Conservation (phyloP, 2,113 vertebrate genomes). For the Mustela nigripes region DNA sequence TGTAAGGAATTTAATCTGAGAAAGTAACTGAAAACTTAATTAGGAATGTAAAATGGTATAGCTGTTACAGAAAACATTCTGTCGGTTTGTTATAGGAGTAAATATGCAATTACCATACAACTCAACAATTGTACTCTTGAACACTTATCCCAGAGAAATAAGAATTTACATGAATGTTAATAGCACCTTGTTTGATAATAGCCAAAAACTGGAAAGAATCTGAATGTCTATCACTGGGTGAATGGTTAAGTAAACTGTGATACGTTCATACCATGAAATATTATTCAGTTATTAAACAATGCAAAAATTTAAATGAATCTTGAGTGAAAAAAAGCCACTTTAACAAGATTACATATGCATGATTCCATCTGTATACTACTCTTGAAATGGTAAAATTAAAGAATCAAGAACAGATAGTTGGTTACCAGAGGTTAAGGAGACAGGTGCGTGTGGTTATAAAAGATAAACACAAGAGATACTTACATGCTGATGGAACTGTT, state of each 20-base stretch:
- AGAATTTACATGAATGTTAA: neutral
- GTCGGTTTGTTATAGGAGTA: constrained; percentile 3
- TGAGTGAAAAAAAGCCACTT: neutral
- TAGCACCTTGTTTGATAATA: neutral
- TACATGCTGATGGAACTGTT: neutral
- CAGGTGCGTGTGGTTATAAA: neutral
- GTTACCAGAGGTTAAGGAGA: neutral
- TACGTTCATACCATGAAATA: neutral
- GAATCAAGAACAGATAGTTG: neutral
- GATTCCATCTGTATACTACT: neutral
- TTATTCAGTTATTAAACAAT: neutral
- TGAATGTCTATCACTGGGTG: neutral
- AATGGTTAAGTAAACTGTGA: neutral
- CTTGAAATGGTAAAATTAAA: constrained; percentile 37
- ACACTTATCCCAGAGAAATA: constrained; percentile 13
- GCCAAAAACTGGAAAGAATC: neutral
- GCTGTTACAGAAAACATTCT: neutral
- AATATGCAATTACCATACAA: neutral
- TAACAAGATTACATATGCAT: neutral
- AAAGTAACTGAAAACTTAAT: neutral
- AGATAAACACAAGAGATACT: neutral
- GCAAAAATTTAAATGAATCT: neutral
- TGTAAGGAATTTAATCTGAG: neutral
- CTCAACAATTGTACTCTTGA: neutral
- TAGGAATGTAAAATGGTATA: constrained; percentile 30